These are phyloP conservation scores for Hippocampus barbouri DNA, from an alignment of 2,113 vertebrate genomes.

Conservation along the genomic window DNA sequence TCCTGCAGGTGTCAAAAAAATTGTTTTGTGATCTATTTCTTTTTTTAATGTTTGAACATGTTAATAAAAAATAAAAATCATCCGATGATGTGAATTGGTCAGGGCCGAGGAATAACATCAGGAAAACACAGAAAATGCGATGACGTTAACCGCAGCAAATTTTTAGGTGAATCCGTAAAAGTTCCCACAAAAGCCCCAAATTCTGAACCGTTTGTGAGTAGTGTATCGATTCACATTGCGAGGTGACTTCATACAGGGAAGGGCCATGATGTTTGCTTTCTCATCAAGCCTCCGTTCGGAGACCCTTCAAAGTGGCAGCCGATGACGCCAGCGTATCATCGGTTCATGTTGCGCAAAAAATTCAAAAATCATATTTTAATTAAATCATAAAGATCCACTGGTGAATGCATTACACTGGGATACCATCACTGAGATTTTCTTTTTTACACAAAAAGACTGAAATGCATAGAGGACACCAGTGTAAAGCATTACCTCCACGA, in stretches of 20 bases:
- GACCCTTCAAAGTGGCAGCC: neutral
- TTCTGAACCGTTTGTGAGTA: neutral
- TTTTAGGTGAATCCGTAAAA: too few relatives aligned
- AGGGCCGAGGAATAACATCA: too few relatives aligned
- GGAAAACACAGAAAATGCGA: neutral
- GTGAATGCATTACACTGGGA: conserved; percentile 42
- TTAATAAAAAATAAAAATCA: too few relatives aligned
- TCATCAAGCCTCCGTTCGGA: neutral
- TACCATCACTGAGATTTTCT: conserved; percentile 11
- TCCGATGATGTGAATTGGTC: too few relatives aligned
- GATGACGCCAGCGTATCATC: neutral
- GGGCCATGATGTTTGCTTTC: neutral
- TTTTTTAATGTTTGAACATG: too few relatives aligned
- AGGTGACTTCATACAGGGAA: neutral
- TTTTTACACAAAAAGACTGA: conserved; percentile 23
- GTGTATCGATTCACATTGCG: neutral
- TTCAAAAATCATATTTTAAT: conserved; percentile 34
- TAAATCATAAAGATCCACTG: conserved; percentile 45
- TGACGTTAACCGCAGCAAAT: neutral
- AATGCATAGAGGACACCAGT: conserved; percentile 50
- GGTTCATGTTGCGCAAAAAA: conserved; percentile 2
- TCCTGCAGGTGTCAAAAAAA: too few relatives aligned
- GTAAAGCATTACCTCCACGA: neutral
- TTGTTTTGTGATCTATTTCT: too few relatives aligned
- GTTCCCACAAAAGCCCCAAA: neutral